Base-by-base conservation (phyloP, 2,113 vertebrate genomes). In the Arothron firmamentum region DNA sequence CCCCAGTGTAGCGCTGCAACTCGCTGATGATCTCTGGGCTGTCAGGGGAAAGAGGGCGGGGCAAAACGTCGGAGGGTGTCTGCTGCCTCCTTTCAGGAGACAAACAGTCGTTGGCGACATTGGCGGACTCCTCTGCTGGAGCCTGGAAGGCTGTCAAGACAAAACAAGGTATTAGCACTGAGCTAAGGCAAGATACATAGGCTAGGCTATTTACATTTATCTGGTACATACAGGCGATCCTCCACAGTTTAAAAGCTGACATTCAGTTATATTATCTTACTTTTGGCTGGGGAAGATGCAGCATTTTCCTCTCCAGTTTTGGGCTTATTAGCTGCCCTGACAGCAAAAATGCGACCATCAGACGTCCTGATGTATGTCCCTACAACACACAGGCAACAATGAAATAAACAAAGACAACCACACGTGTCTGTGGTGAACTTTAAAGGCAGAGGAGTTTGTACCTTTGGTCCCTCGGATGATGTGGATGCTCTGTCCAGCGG, bases 381-480 rank as follows among this genome's bases (percentile, higher is more conserved):
- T 98, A 59, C 20, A 73, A 60, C 51, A 13, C 51, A 13, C 23
- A 77, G 23, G 46, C 13, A 15, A 47, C n/a, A 17, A 47, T 17
- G 34, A 45, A 50, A 45, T 25, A 31, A 56, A 56, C 58, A 47
- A n/a, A 2, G 1, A 14, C 63, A 14, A 62, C n/a, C 1, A 50
- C 1, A 21, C n/a, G 17, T 2, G 25, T 53, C 3, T 21, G 14
- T 15, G 19, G 9, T 18, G 18, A 23, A 31, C 45, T 19, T 16
- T 19, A 28, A 2, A 8, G 23, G 16, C 23, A 0, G 20, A 49
- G 28, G 3, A 11, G 20, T 19, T 3, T 18, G 25, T 51, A 97
- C 96, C 96, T 94, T 98, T 98, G 11, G 93, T 95, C 79, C 96
- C 96, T 52, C 93, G 92, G 80, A 98, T 98, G 76, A 98, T 90